Base-by-base conservation (phyloP, 2,888 invertebrate genomes). In the Tribolium freemani region DNA sequence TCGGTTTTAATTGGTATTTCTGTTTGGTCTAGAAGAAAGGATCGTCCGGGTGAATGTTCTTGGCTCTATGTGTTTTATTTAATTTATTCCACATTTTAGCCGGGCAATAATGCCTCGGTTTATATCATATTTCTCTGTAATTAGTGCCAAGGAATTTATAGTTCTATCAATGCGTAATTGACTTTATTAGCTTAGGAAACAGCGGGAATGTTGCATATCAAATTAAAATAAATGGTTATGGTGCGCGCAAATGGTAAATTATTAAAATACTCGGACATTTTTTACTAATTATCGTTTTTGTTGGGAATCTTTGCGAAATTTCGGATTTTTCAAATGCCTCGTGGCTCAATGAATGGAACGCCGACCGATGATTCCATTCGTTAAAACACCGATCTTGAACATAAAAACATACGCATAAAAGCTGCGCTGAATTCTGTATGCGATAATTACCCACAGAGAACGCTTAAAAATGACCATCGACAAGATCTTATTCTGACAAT, bases 161-260 rank as follows among this genome's bases (percentile, higher is more conserved):
- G 75, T 75, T 75, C 71, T 72, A 76, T 78, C 77, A 74, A 74
- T 71, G 74, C 75, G 73, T 75, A 78, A 75, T 74, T 75, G 75
- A 76, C 76, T 79, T 78, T 76, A 78, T 77, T 75, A 74, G 76
- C 70, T 72, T 60, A 77, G 76, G 77, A 77, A 78, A 75, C 77
- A 76, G 76, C 73, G 72, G 76, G 79, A 78, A 79, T 79, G 71
- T 60, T 54, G 64, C 69, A 58, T 71, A 71, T 71, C 69, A 69
- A 71, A 71, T 66, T 71, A 63, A 69, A 70, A 70, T 70, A 56
- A 63, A 70, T 70, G 48, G 63, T 56, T 70, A 60, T 58, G 51
- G 51, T 53, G 45, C 38, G 69, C 46, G 58, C 60, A 61, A 70
- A 70, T 63, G 63, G 69, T 70, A 70, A 70, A 70, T 70, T 53